Evolutionary conservation across 2,797 vertebrate genomes (phyloP).

Genomic region (Lacerta agilis): DNA sequence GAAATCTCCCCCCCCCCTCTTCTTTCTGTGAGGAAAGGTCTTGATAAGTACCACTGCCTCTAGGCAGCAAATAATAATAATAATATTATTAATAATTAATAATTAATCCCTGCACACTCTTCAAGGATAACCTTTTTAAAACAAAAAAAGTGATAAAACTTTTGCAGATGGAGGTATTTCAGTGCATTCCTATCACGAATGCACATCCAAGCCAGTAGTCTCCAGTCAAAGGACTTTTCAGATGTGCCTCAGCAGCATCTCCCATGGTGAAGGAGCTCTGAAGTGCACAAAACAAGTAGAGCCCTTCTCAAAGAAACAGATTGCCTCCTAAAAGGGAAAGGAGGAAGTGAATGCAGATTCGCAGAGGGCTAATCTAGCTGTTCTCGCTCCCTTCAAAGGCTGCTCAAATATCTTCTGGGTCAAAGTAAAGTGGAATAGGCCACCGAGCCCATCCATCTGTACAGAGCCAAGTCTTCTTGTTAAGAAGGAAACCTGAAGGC

Average conservation of each 20-base stretch:
- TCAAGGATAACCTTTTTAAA: slow-evolving; percentile 35
- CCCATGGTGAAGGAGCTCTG: slow-evolving; percentile 43
- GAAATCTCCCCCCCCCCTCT: neutral
- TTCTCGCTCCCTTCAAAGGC: slow-evolving; percentile 56
- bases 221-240: slow-evolving; percentile 1
- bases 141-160: slow-evolving; percentile 34
- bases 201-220: slow-evolving; percentile 35
- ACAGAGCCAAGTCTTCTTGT: neutral
- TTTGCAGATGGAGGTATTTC: slow-evolving; percentile 53
- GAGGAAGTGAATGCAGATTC: slow-evolving; percentile 45
- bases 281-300: slow-evolving; percentile 38
- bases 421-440: slow-evolving; percentile 50
- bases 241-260: neutral
- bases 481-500: neutral
- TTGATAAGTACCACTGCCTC: slow-evolving; percentile 11
- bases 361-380: slow-evolving; percentile 27
- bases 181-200: slow-evolving; percentile 48
- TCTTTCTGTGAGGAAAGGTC: slow-evolving; percentile 11
- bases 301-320: slow-evolving; percentile 34
- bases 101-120: slow-evolving; percentile 9
- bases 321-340: slow-evolving; percentile 43
- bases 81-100: neutral
- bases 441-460: slow-evolving; percentile 6
- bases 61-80: too few species aligned
- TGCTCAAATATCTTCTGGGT: slow-evolving; percentile 40